Evolutionary conservation across 2,113 vertebrate species (phyloP).

Genomic region (sheep (Ovis aries)): DNA sequence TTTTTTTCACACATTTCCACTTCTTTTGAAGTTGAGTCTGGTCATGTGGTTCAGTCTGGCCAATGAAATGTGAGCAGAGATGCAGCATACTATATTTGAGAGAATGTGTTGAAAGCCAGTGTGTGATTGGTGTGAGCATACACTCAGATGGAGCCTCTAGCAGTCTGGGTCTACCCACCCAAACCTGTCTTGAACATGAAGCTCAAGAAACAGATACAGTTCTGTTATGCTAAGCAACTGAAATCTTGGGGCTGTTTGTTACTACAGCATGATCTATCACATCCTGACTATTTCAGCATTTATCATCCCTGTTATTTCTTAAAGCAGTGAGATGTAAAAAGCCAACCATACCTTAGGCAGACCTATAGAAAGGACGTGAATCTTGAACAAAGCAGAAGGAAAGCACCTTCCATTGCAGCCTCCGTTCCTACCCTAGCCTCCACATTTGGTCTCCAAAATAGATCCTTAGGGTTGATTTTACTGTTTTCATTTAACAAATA

Average conservation of each 20-base stretch:
- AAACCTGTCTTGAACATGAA: background rate
- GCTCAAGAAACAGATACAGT: background rate
- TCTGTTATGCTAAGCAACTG: background rate
- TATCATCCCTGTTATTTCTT: background rate
- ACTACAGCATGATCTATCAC: background rate
- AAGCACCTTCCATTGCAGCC: background rate
- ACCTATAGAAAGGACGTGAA: background rate
- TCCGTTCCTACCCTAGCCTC: background rate
- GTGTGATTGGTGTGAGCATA: background rate
- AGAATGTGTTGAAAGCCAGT: background rate
- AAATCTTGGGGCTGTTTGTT: background rate
- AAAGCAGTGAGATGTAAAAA: background rate
- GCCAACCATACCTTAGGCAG: background rate
- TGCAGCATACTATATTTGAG: background rate
- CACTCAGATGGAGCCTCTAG: rapidly evolving
- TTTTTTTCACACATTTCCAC: background rate
- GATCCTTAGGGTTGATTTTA: background rate
- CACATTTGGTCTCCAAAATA: background rate
- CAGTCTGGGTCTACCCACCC: background rate
- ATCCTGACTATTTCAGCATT: background rate
- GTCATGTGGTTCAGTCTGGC: background rate
- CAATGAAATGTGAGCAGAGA: background rate
- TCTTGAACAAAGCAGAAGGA: background rate
- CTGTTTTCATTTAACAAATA: background rate
- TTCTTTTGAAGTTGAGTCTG: background rate